A percentile compares a stretch with the other conserved stretches of the same genome.
phyloP scores from a whole-genome alignment of 2,113 vertebrate genomes.

The Sturnus vulgaris region DNA sequence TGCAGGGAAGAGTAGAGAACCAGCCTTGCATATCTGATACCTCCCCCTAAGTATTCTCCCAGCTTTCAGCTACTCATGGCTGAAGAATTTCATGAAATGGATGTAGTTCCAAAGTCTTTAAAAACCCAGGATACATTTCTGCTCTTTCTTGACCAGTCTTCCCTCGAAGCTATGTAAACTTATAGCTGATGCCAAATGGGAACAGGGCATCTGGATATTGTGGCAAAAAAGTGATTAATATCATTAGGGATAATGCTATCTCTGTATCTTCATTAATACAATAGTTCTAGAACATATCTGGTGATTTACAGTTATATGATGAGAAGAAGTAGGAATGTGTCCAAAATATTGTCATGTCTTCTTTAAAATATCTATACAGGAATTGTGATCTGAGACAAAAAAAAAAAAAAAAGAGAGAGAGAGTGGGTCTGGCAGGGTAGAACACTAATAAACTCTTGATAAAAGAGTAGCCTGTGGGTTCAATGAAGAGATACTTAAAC shows the following conservation, averaged over 20 bases:
- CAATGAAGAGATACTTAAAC: conserved; percentile 2
- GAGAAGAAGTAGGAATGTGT: not conserved
- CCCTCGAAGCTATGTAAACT: not conserved
- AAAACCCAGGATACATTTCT: not conserved
- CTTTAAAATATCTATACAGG: not conserved
- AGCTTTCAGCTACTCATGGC: not conserved
- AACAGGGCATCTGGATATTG: not conserved
- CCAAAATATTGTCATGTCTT: not conserved
- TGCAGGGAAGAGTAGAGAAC: not conserved
- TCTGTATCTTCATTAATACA: not conserved
- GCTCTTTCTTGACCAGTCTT: not conserved
- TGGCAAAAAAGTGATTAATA: not conserved
- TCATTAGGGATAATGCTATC: not conserved
- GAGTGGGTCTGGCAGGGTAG: not conserved
- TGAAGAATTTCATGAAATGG: not conserved
- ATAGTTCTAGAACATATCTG: not conserved
- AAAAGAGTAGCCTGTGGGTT: not conserved
- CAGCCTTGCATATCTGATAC: not conserved
- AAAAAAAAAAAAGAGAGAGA: too few species aligned
- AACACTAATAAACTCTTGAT: conserved; percentile 29
- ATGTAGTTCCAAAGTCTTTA: not conserved
- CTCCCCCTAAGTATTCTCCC: not conserved
- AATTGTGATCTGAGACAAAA: not conserved
- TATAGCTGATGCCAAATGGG: not conserved
- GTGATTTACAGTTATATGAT: not conserved